Evolutionary conservation across 2,888 invertebrate genomes (phyloP).

Genomic region (Nemurella pictetii): DNA sequence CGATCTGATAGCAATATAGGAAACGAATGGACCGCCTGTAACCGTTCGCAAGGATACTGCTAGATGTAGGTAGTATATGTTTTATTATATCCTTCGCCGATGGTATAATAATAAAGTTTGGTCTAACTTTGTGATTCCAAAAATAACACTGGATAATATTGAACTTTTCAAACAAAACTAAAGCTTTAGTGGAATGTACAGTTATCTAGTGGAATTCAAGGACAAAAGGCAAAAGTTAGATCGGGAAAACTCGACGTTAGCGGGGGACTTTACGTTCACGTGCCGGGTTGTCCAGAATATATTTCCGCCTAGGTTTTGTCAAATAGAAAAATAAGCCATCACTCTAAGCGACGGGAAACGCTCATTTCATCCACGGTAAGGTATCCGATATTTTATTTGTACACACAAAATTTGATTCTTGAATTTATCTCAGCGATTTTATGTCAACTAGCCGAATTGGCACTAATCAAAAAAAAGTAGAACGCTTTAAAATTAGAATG

Average conservation of each 20-base stretch:
- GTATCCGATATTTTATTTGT: too few relatives aligned
- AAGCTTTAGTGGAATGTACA: neutral
- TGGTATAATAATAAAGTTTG: neutral
- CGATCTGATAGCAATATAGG: conserved; percentile 16
- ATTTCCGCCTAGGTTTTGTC: neutral
- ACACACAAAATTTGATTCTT: too few relatives aligned
- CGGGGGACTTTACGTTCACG: neutral
- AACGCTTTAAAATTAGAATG: neutral
- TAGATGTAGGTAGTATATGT: neutral
- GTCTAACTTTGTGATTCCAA: neutral
- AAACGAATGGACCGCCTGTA: conserved; percentile 19
- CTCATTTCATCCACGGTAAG: too few relatives aligned
- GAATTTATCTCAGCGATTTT: too few relatives aligned
- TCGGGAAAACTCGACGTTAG: neutral
- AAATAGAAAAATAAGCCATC: neutral
- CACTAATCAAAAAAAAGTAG: neutral
- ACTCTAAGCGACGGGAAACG: too few relatives aligned
- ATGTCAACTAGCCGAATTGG: too few relatives aligned
- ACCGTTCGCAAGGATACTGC: too few relatives aligned
- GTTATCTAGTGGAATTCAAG: neutral
- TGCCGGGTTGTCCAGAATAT: neutral
- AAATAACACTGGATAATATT: neutral
- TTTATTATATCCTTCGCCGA: neutral
- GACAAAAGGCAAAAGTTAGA: neutral
- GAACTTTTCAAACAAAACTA: neutral